Evolutionary conservation across 2,888 invertebrate genomes (phyloP).

Genomic region (Pseudanteris insignis): DNA sequence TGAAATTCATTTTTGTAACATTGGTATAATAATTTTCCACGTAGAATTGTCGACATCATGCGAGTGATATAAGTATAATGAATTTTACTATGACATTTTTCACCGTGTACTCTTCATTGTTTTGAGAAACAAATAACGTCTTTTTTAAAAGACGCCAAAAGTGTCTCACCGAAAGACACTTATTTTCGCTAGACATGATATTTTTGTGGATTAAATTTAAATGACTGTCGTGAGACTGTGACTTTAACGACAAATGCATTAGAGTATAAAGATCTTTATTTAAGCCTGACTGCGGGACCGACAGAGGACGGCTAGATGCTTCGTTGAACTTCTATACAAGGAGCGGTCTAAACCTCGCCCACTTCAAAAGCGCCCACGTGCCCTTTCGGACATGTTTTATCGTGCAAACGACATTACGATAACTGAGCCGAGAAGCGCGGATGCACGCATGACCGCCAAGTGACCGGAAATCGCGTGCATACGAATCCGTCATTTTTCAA

Average conservation of each 20-base stretch:
- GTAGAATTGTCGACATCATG: too few relatives aligned
- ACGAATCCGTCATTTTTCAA: conserved; percentile 10
- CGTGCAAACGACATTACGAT: conserved; percentile 28
- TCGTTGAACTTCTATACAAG: conserved; percentile 31
- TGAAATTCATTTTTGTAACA: too few relatives aligned
- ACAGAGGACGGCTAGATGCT: conserved; percentile 20
- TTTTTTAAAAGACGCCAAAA: too few relatives aligned
- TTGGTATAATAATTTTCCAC: too few relatives aligned
- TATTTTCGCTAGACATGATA: too few relatives aligned
- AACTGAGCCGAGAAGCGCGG: conserved; percentile 24
- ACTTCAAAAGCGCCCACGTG: conserved; percentile 36
- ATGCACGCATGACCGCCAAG: conserved; percentile 41
- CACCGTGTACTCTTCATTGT: too few relatives aligned
- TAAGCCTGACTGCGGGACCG: conserved; percentile 19
- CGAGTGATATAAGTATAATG: too few relatives aligned
- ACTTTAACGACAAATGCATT: neutral
- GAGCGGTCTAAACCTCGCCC: conserved; percentile 40
- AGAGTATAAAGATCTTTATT: conserved; percentile 22
- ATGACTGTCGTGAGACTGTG: too few relatives aligned
- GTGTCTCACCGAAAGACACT: too few relatives aligned
- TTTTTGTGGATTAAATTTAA: too few relatives aligned
- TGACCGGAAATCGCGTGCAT: conserved; percentile 32
- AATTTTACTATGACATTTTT: too few relatives aligned
- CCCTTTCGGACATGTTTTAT: conserved; percentile 26
- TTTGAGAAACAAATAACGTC: too few relatives aligned